Percentiles rank a stretch among this genome's conserved stretches.
These are phyloP conservation scores for Rhineura floridana DNA, from an alignment of 2,113 vertebrate species.

Conservation along the genomic window DNA sequence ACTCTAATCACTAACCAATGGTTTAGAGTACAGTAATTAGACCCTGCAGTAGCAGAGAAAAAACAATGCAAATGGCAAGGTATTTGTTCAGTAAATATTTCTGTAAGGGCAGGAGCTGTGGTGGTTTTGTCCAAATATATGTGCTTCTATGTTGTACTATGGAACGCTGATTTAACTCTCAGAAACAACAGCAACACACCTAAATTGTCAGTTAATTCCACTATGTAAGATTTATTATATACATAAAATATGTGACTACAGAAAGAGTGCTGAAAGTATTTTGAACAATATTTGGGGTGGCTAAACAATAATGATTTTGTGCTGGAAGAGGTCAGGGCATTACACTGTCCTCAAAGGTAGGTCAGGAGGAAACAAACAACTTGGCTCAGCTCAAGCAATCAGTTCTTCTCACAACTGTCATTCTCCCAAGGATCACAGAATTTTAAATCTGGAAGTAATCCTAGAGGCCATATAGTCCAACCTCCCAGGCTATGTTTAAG, in stretches of 20 bases:
- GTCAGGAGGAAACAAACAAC: background rate
- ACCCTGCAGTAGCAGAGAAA: background rate
- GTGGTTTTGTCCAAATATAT: background rate
- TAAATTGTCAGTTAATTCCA: background rate
- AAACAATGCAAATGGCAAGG: background rate
- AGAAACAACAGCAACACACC: background rate
- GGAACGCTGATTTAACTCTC: background rate
- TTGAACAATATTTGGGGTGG: background rate
- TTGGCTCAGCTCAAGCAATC: background rate
- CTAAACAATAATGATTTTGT: background rate
- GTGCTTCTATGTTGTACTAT: background rate
- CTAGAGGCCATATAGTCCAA: too few relatives aligned
- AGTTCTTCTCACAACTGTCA: background rate
- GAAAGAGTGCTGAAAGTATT: too few relatives aligned
- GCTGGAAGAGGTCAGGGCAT: background rate
- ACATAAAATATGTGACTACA: too few relatives aligned
- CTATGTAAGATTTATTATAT: too few relatives aligned
- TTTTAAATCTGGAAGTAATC: too few relatives aligned
- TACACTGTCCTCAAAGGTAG: background rate
- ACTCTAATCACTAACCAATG: slow-evolving; percentile 2
- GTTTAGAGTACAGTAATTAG: background rate
- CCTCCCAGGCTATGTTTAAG: too few relatives aligned
- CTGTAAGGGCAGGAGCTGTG: background rate
- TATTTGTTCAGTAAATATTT: background rate
- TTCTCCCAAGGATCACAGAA: background rate